Evolutionary conservation across 2,797 vertebrate species (phyloP), one percentile per base, ranked within the genome.

Genomic region (Dromococcyx pavoninus): DNA sequence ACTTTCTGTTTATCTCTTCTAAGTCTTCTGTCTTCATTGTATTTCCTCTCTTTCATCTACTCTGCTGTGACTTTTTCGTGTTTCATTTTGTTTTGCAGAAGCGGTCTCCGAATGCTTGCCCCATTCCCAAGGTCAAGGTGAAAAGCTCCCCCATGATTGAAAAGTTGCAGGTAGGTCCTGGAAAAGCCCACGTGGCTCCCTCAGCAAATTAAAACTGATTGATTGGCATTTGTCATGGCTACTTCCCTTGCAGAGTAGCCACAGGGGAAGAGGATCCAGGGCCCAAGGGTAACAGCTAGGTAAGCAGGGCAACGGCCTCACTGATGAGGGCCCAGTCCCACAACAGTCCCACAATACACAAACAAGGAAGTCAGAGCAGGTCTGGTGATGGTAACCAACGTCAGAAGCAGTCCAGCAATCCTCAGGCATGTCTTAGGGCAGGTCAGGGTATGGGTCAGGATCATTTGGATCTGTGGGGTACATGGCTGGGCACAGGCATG

Each of bases 131-230:
- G 84, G 66, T 98, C 93, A 98, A 98, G 66, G 95, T 98, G 97
- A 98, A 98, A 97, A 98, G 97, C 79, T 98, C 98, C 1, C 98
- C 98, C 37, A 97, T 98, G 94, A 98, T 98, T 72, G 98, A 98
- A 95, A 98, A 98, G 93, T 97, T 98, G 35, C 98, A 98, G 98
- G 98, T 98, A 94, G 88, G 97, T 87, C 44, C 44, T 67, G 32
- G 39, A 75, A 80, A 54, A 88, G 7, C 56, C 41, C 57, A 37
- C 6, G 1, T 21, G 44, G 37, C 32, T 83, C 43, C 23, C 19
- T 9, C 67, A 73, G 53, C 30, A 70, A 90, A 62, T 50, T 13
- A 65, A 85, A 89, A 44, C 30, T 43, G 33, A 13, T 35, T 48
- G 33, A 13, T 35, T 48, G 66, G 11, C 17, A 41, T 60, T 86